Evolutionary conservation across 2,113 vertebrate genomes (phyloP).

Genomic region (Mastomys natalensis): DNA sequence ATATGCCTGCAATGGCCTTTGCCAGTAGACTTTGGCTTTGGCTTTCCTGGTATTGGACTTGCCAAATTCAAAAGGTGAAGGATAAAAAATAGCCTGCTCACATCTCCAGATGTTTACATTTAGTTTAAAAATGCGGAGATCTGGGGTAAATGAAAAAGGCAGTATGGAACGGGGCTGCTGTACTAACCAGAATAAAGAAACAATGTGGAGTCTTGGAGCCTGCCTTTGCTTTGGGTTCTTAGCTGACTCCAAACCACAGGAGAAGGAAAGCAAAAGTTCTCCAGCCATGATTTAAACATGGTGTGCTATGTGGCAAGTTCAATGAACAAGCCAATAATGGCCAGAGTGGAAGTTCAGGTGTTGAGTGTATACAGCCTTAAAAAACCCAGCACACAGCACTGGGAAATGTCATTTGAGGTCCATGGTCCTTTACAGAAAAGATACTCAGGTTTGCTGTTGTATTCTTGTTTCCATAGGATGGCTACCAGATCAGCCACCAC

Average conservation of each 20-base stretch:
- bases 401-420: neutral
- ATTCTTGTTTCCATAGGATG: neutral
- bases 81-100: slow-evolving; percentile 40
- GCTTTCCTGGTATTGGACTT: slow-evolving; percentile 71
- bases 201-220: neutral
- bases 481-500: neutral
- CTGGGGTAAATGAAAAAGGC: slow-evolving; percentile 13
- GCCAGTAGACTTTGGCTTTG: slow-evolving; percentile 74
- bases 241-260: neutral
- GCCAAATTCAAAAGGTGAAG: slow-evolving; percentile 79
- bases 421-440: slow-evolving; percentile 16
- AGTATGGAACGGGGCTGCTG: neutral
- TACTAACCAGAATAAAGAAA: neutral
- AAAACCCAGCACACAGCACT: neutral
- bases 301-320: neutral
- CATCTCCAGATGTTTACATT: slow-evolving; percentile 60
- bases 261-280: neutral
- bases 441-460: slow-evolving; percentile 27
- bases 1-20: slow-evolving; percentile 51
- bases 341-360: slow-evolving; percentile 5
- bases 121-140: neutral
- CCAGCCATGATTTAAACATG: neutral
- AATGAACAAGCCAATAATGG: neutral
- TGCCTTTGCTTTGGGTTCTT: no score
- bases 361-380: neutral